Conservation (phyloP, 1,140 invertebrate genomes). For the Anoplophora glabripennis region DNA sequence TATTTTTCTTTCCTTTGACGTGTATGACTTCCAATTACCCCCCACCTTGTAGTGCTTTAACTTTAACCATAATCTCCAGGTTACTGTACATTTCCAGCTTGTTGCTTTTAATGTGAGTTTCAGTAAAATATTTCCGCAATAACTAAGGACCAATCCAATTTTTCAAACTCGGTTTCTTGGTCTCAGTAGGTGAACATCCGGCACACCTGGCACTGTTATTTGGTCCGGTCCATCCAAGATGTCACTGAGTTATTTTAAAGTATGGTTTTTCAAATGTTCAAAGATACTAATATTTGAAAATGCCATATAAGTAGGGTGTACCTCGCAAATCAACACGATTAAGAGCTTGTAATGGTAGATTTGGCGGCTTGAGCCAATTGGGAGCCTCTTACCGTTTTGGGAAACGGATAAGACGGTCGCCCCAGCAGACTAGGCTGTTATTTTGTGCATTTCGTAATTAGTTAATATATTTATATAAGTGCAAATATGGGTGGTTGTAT, state of each 20-base stretch:
- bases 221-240: neutral
- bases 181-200: no score
- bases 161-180: no score
- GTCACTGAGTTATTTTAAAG: neutral
- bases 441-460: constrained; percentile 40
- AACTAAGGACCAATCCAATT: no score
- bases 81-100: neutral
- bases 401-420: constrained; percentile 44
- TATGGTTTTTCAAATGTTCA: constrained; percentile 13
- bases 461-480: constrained; percentile 24
- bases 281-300: constrained; percentile 14
- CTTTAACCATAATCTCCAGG: no score
- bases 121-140: no score
- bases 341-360: constrained; percentile 30
- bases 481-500: constrained; percentile 26
- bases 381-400: constrained; percentile 45
- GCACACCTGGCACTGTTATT: neutral
- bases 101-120: neutral
- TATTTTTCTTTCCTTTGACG: no score
- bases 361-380: constrained; percentile 28
- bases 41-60: no score
- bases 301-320: constrained; percentile 37
- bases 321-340: constrained; percentile 41
- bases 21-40: no score
- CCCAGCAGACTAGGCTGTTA: constrained; percentile 43